Percentiles rank a stretch among this genome's conserved stretches.
Conservation (phyloP, 2,797 vertebrate genomes). For the Cirrhinus mrigala region DNA sequence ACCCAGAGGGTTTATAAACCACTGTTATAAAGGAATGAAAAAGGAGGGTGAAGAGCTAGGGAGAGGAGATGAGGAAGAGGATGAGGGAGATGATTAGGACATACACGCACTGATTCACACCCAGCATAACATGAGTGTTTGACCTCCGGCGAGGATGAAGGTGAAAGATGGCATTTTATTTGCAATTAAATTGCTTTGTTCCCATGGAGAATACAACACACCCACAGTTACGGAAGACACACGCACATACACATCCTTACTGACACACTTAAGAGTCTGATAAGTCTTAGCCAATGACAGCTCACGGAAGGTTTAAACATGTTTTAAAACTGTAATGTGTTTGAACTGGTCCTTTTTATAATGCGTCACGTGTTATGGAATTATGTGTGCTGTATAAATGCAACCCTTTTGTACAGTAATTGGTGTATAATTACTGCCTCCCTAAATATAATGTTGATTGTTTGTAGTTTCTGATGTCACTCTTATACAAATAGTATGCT, state of each 20-base stretch:
- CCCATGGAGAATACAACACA: constrained; percentile 33
- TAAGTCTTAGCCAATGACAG: constrained; percentile 7
- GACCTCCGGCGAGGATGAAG: constrained; percentile 22
- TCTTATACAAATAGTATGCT: not conserved
- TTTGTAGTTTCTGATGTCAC: not conserved
- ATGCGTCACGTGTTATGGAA: not conserved
- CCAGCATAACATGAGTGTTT: constrained; percentile 17
- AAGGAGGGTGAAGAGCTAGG: not conserved
- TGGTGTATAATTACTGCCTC: not conserved
- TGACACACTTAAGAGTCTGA: not conserved
- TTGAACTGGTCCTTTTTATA: not conserved
- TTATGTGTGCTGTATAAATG: not conserved
- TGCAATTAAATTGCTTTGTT: constrained; percentile 28
- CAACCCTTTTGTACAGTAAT: not conserved
- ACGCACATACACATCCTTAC: not conserved
- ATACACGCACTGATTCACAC: constrained; percentile 14
- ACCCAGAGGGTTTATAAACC: constrained; percentile 36
- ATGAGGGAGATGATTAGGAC: not conserved
- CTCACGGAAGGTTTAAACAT: not conserved
- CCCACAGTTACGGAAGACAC: constrained; percentile 1
- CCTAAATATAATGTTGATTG: not conserved
- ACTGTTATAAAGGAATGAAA: not conserved
- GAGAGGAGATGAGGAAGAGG: not conserved
- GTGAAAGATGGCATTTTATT: constrained; percentile 2
- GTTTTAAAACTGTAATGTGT: not conserved